Conservation (phyloP, 2,888 invertebrate genomes). For the Epirrhoe alternata region DNA sequence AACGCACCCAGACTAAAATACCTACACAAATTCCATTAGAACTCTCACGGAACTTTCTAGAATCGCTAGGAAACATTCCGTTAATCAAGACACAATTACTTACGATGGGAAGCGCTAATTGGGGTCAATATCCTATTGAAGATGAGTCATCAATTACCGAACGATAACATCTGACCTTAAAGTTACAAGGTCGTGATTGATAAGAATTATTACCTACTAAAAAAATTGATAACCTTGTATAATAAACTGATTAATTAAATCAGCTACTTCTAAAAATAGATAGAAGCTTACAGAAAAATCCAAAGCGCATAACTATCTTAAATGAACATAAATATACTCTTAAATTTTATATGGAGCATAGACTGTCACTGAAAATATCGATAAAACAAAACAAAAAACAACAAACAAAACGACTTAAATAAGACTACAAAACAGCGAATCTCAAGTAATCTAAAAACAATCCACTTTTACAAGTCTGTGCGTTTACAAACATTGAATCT, state of each 20-base stretch:
- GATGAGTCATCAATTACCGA: slow-evolving; percentile 38
- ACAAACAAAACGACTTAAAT: too few relatives aligned
- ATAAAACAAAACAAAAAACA: too few relatives aligned
- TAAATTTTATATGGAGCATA: too few relatives aligned
- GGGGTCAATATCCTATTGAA: slow-evolving; percentile 49
- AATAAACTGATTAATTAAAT: not conserved
- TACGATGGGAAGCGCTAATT: slow-evolving; percentile 45
- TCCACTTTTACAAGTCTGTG: not conserved
- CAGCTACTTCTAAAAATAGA: too few relatives aligned
- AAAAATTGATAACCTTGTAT: not conserved
- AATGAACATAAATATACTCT: too few relatives aligned
- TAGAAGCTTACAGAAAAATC: too few relatives aligned
- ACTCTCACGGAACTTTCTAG: slow-evolving; percentile 9
- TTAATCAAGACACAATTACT: slow-evolving; percentile 31
- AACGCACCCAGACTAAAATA: not conserved
- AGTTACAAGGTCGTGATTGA: slow-evolving; percentile 2
- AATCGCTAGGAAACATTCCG: slow-evolving; percentile 2
- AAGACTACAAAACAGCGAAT: too few relatives aligned
- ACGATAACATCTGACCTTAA: slow-evolving; percentile 26
- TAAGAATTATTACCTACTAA: not conserved
- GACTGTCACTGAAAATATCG: too few relatives aligned
- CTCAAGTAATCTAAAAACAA: not conserved
- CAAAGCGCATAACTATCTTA: too few relatives aligned
- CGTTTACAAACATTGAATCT: not conserved
- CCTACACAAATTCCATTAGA: not conserved